Base-by-base conservation (phyloP, 2,113 vertebrate species). In the Aythya baeri region DNA sequence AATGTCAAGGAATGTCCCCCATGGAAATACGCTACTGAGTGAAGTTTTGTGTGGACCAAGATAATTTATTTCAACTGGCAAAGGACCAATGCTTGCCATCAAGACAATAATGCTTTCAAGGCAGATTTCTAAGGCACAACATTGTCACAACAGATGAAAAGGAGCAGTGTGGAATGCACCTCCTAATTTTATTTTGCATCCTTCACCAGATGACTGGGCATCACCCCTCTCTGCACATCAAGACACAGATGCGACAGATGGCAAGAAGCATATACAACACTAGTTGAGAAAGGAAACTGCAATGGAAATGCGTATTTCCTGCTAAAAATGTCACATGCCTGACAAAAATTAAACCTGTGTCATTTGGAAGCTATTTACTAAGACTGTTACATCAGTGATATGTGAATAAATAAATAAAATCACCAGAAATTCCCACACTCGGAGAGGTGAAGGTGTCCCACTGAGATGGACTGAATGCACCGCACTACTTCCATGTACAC, bases 401-500 rank as follows among this genome's bases (percentile, higher is more conserved):
- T 38, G 73, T 66, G 36, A 84, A 71, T 59, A 78, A 71, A 58
- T 21, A 43, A 43, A 9, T 26, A 31, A 29, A 62, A 44, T 32
- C 17, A 55, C 50, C 67, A 23, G 77, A 89, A 94, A 75, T 44
- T 22, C 54, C 58, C 27, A 17, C 5, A 32, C 26, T 63, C 0
- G 0, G 57, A 27, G 11, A 32, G 54, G 20, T 46, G 50, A 46
- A 27, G 34, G 34, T 15, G 17, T 38, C 57, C 9, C 34, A 36
- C 10, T 13, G 44, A 4, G 4, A 20, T 2, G 34, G 32, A 4
- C 16, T 11, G 2, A 76, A 63, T 3, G 1, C 31, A n/a, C 12
- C 0, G 1, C 18, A 61, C 20, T 52, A 32, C 1, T 2, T 66
- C 44, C 73, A 50, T 0, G 6, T 26, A 25, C 1, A 2, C 7